Evolutionary conservation across 2,113 vertebrate genomes (phyloP), one percentile per base, ranked within the genome.

Genomic region (Ptilonorhynchus violaceus): DNA sequence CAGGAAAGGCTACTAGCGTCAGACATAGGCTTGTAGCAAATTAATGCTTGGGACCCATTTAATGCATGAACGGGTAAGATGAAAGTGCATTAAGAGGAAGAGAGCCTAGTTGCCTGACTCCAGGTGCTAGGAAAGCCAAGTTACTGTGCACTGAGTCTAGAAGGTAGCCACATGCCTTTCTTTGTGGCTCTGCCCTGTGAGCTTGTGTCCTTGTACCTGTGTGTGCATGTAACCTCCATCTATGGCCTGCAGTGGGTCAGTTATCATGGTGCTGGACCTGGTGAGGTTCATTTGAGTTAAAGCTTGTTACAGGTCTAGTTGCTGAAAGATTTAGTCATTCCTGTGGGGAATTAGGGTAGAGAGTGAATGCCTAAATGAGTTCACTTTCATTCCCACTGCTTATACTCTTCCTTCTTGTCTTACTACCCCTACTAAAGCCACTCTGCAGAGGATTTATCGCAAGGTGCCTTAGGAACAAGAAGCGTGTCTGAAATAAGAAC

Each of bases 391-490:
- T 33, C 31, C 42, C 5, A 24, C 46, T 86, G 28, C 46, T 78
- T 81, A 52, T 16, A 68, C 25, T 35, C 41, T 53, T 59, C 24
- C n/a, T 86, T 85, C n/a, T 84, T 90, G 59, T 79, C 42, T 60
- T 28, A 52, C 56, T 64, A 50, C n/a, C 27, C 69, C 33, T 58
- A 27, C 46, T 47, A 88, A 89, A 82, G 39, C 73, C 52, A 42
- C 82, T 88, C 52, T 52, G 25, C 27, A 69, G 63, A 91, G 47
- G 42, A 91, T 95, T 96, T 88, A 83, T 92, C 83, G 96, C 69
- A 55, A 78, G 93, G 91, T 97, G 91, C 95, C 92, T 96, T 95
- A 92, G 68, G 66, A 92, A 59, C 41, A 94, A 93, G 47, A n/a
- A 89, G 14, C 33, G 11, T 82, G 67, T 76, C 49, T 92, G 85